Conservation (phyloP, 2,113 vertebrate species). For the Coracopsis vasa region DNA sequence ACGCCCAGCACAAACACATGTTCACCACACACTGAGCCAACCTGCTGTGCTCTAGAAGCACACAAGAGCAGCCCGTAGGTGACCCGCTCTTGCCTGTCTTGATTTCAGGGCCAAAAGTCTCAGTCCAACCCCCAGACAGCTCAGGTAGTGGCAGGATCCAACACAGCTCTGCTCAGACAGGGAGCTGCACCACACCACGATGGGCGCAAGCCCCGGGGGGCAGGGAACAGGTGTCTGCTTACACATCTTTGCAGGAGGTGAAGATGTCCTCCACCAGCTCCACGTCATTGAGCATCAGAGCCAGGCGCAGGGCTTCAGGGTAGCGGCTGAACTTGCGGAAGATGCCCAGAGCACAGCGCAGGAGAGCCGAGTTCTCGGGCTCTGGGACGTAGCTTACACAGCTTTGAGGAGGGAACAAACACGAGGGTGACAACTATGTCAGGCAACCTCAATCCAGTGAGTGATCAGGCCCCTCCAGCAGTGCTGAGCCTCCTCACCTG, state of each 20-base stretch:
- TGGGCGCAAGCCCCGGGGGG: fast-evolving
- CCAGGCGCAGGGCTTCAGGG: conserved; percentile 93
- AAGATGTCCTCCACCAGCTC: conserved; percentile 98
- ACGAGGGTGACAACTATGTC: fast-evolving
- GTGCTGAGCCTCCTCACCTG: conserved; percentile 75
- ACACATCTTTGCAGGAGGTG: conserved; percentile 98
- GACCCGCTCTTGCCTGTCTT: not conserved
- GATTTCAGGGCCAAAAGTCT: not conserved
- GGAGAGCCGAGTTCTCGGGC: conserved; percentile 92
- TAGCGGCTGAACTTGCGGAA: conserved; percentile 96
- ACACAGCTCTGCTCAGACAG: not conserved
- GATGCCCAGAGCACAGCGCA: conserved; percentile 93
- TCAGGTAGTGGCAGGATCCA: not conserved
- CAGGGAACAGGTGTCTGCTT: conserved; percentile 16
- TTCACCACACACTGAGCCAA: not conserved
- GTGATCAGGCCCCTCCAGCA: not conserved
- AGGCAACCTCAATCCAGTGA: not conserved
- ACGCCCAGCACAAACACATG: not conserved
- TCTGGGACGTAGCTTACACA: conserved; percentile 98
- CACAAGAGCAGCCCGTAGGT: not conserved
- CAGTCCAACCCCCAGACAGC: not conserved
- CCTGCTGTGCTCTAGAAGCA: not conserved
- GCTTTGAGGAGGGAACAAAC: conserved; percentile 66
- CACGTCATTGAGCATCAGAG: conserved; percentile 95
- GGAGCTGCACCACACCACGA: not conserved